Base-by-base conservation (phyloP, 1,140 invertebrate species). In the Diorhabda sublineata region DNA sequence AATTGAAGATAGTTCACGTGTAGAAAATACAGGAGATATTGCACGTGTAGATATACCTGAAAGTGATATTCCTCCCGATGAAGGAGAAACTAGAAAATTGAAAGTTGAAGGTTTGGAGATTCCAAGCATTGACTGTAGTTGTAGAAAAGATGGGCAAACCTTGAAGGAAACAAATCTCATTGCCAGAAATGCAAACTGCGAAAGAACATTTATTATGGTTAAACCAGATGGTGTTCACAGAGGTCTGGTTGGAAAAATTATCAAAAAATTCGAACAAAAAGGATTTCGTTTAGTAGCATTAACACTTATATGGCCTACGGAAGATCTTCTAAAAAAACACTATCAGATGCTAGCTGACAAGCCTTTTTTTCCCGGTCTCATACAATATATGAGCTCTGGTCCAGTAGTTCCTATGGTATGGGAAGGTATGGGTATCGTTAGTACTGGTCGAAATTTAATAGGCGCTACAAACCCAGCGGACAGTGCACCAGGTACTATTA, bases 201-300 rank as follows among this genome's bases (percentile, higher is more conserved):
- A 99, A 87, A 90, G 95, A 81, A 98, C 96, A 76, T 99, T 98
- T 79, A 94, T 99, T 79, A 98, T 98, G 91, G 87, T 99, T 68
- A 99, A 99, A 83, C 97, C 97, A 56, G 98, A 99, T 84, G 98
- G 95, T 69, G 97, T 99, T 73, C 97, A 99, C 80, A 88, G 97
- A 66, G 95, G 96, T 78, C 87, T 99, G 58, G 91, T 98, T 68
- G 96, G 96, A 56, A 92, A 96, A 82, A 98, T 99, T 77, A 94
- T 99, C 76, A 88, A 94, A 78, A 87, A 95, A 71, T 99, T 99
- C 81, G 97, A 99, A 82, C 86, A 91, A 72, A 97, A 98, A 83
- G 97, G 98, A 69, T 99, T 97, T 86, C 98, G 98, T 83, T 85
- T 99, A 65, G 95, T 98, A n/a, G 96, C 90, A 62, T 88, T 98